Conservation (phyloP, 2,888 invertebrate species). For the Nomada hirtipes region DNA sequence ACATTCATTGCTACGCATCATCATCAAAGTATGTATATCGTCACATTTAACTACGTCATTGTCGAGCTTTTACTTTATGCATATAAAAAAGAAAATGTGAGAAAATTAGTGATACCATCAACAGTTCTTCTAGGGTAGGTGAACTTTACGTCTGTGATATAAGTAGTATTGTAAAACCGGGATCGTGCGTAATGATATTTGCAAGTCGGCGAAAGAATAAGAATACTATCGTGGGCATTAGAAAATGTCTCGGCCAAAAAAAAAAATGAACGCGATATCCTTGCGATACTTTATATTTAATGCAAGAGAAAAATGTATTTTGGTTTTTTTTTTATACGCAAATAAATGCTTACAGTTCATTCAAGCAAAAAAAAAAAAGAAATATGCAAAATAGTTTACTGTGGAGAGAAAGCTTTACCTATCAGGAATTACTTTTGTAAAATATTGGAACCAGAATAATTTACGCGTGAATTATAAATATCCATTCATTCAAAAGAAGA, state of each 20-base stretch:
- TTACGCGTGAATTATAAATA: slow-evolving; percentile 7
- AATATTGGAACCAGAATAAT: slow-evolving; percentile 1
- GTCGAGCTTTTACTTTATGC: slow-evolving; percentile 29
- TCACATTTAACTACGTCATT: slow-evolving; percentile 27
- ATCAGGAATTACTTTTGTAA: neutral
- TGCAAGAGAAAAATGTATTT: slow-evolving; percentile 44
- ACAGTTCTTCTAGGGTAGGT: slow-evolving; percentile 60
- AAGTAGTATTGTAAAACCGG: slow-evolving; percentile 61
- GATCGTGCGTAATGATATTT: slow-evolving; percentile 46
- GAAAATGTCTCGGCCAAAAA: slow-evolving; percentile 45
- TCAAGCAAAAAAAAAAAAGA: slow-evolving; percentile 24
- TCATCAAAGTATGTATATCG: slow-evolving; percentile 12
- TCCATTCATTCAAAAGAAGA: slow-evolving; percentile 6
- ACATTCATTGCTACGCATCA: neutral
- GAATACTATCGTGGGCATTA: slow-evolving; percentile 61
- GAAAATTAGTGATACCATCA: slow-evolving; percentile 10
- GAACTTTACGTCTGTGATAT: slow-evolving; percentile 73
- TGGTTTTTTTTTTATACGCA: slow-evolving; percentile 65
- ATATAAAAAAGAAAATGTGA: slow-evolving; percentile 10
- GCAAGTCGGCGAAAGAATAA: slow-evolving; percentile 26
- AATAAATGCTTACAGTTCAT: slow-evolving; percentile 57
- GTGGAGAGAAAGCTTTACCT: neutral
- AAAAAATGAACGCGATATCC: slow-evolving; percentile 2
- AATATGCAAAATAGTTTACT: slow-evolving; percentile 5
- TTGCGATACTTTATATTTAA: slow-evolving; percentile 50